phyloP scores from a whole-genome alignment of 2,113 vertebrate species.

The Corythoichthys intestinalis region DNA sequence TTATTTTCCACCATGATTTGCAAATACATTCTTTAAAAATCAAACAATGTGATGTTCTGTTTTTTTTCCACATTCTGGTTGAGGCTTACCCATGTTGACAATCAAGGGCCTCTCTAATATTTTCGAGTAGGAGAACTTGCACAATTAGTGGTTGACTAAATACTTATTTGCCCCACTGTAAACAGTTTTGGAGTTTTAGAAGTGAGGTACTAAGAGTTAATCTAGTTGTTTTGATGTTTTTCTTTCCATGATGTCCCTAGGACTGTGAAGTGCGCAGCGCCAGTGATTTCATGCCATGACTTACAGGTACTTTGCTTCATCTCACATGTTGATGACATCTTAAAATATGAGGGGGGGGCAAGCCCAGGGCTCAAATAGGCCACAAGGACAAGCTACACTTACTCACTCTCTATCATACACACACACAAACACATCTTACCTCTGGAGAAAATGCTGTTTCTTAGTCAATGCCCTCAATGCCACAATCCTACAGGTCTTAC shows the following conservation, averaged over 20 bases:
- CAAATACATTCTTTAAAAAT: no score
- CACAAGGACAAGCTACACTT: constrained; percentile 39
- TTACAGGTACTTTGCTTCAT: constrained; percentile 64
- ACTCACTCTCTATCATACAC: constrained; percentile 2
- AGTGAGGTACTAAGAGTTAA: constrained; percentile 17
- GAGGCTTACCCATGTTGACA: no score
- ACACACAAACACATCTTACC: constrained; percentile 35
- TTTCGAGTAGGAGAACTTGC: background rate
- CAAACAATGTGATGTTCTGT: no score
- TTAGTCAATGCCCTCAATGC: constrained; percentile 68
- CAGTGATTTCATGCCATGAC: constrained; percentile 58
- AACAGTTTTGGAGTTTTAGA: background rate
- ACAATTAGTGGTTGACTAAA: constrained; percentile 22
- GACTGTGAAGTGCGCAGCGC: constrained; percentile 53
- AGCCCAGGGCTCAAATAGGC: constrained; percentile 47
- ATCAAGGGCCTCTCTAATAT: no score
- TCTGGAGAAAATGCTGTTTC: constrained; percentile 60
- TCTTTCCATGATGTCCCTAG: constrained; percentile 31
- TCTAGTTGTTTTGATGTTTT: constrained; percentile 30
- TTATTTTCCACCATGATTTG: no score
- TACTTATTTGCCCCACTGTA: no score
- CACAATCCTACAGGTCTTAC: constrained; percentile 65
- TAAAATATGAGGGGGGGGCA: constrained; percentile 40
- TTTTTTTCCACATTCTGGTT: no score
- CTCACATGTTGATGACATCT: constrained; percentile 57